Percentiles rank a stretch among this genome's conserved stretches.
Conservation (phyloP, 2,797 vertebrate species). For the Sebastiscus albofasciatus region DNA sequence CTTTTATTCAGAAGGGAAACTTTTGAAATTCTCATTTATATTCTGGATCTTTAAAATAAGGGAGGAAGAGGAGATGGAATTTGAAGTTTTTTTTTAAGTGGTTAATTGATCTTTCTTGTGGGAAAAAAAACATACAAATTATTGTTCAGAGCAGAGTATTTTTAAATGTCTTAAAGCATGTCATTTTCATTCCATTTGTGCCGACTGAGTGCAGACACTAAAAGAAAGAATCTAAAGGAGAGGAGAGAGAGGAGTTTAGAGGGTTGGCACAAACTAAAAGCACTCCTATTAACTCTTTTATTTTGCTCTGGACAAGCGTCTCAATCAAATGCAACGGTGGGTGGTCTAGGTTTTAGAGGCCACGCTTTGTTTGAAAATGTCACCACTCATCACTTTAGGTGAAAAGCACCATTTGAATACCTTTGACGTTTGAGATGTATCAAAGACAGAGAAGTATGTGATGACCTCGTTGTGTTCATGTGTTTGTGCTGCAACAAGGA, state of each 20-base stretch:
- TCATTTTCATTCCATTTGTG: neutral
- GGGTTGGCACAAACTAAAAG: neutral
- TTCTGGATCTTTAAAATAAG: neutral
- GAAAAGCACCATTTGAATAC: neutral
- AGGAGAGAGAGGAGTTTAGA: neutral
- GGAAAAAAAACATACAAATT: neutral
- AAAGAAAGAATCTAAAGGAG: neutral
- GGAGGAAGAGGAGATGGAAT: neutral
- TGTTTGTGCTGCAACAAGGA: neutral
- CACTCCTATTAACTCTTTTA: slow-evolving; percentile 5
- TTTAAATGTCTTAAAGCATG: neutral
- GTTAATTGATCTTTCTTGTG: neutral
- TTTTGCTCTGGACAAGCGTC: neutral
- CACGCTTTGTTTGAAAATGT: neutral
- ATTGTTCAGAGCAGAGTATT: neutral
- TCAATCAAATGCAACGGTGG: neutral
- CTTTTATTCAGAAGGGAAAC: neutral
- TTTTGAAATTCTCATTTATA: neutral
- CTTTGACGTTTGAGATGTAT: neutral
- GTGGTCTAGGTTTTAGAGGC: slow-evolving; percentile 5
- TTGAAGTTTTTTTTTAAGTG: neutral
- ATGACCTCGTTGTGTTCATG: neutral
- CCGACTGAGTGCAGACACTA: neutral
- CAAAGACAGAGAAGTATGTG: neutral
- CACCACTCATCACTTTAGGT: neutral